Evolutionary conservation across 1,140 invertebrate genomes (phyloP), one percentile per base, ranked within the genome.

Genomic region (Apis cerana): DNA sequence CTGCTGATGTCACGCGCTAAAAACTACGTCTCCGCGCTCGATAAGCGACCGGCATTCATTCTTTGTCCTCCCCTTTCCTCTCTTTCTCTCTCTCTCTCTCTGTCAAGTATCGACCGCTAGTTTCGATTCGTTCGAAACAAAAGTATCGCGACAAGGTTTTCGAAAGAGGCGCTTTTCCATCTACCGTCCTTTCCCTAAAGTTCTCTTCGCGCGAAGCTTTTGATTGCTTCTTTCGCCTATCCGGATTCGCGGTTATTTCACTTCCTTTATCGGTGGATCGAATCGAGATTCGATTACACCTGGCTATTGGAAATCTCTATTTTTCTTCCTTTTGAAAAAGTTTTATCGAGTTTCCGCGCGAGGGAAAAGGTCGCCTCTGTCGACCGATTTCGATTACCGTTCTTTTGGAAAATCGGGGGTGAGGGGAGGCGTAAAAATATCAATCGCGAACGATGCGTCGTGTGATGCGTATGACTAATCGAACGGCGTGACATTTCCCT

Each of bases 1-100:
- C 82, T 65, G 76, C 62, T 72, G 86, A 86, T 89, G 76, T 87
- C 88, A 83, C 88, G 77, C 83, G 81, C 70, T 82, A 82, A 78
- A 88, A 77, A 80, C 70, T 78, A 65, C 61, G 33, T 48, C 75
- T 50, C 15, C 54, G 61, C 19, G 43, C 21, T 62, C 71, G 89
- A 88, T 90, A 88, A 75, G 81, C 15, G 43, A 65, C 74, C 33
- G n/a, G 48, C 67, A 21, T 27, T 9, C 17, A 1, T n/a, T 15
- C 27, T 12, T 52, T 10, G 19, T 5, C 4, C 2, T 21, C 3
- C 58, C 1, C 56, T n/a, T 9, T n/a, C 43, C 13, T 21, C 33
- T 69, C 21, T n/a, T n/a, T 17, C 43, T 12, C 33, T 43, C 19
- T 0, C 5, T 15, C 2, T 7, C 1, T 1, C 2, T 1, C 1